A percentile compares a stretch with the other conserved stretches of the same genome.
phyloP scores from a whole-genome alignment of 2,113 vertebrate genomes.

The Oncorhynchus kisutch region DNA sequence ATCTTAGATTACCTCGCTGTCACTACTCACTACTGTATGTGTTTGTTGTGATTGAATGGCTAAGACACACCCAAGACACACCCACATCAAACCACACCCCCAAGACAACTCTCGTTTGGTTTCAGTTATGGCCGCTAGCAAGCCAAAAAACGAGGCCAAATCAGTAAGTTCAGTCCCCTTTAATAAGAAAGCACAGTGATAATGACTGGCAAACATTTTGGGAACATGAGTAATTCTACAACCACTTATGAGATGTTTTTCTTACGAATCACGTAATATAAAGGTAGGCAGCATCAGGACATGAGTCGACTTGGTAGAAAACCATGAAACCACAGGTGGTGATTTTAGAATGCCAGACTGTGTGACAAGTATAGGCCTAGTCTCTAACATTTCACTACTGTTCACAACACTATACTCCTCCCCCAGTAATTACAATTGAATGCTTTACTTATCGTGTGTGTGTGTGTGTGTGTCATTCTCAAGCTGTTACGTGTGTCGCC shows the following conservation, averaged over 20 bases:
- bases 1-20: no score
- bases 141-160: no score
- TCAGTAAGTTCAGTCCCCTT: background rate
- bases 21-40: no score
- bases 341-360: no score
- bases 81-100: no score
- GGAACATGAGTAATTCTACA: background rate
- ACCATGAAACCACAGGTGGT: background rate
- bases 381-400: background rate
- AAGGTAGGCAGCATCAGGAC: background rate
- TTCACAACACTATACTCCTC: background rate
- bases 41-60: no score
- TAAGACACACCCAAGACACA: no score
- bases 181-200: background rate
- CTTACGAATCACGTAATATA: background rate
- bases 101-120: no score
- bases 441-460: conserved; percentile 14
- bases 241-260: background rate
- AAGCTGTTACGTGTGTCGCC: conserved; percentile 62
- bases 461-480: background rate
- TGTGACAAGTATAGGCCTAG: background rate
- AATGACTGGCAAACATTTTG: background rate
- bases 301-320: background rate
- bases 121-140: no score
- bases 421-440: background rate